A percentile compares a stretch with the other conserved stretches of the same genome.
Evolutionary conservation across 2,797 vertebrate species (phyloP).

Genomic region (Anableps anableps): DNA sequence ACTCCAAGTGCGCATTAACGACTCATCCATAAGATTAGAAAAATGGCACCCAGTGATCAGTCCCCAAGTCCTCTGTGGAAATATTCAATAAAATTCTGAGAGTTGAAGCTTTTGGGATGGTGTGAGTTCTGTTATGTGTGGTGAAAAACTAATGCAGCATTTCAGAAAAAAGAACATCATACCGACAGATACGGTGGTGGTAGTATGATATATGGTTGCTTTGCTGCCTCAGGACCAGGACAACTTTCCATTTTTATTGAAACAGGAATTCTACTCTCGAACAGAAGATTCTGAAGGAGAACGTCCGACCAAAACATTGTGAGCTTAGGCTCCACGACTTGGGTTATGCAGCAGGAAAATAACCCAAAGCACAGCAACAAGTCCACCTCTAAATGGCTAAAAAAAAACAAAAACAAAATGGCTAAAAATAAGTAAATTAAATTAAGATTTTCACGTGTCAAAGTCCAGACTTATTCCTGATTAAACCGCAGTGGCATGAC

Average conservation of each 20-base stretch:
- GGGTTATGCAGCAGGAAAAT: too few species aligned
- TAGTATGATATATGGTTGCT: not conserved
- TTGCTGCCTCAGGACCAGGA: not conserved
- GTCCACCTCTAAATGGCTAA: too few species aligned
- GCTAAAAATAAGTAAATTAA: not conserved
- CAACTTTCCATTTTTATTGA: not conserved
- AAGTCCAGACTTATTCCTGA: not conserved
- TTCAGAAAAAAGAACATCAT: not conserved
- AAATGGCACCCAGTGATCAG: not conserved
- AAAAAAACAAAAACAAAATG: not conserved
- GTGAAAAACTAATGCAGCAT: not conserved
- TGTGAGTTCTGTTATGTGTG: not conserved
- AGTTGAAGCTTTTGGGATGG: not conserved
- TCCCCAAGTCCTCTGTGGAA: not conserved
- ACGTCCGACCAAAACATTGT: not conserved
- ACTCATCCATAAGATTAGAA: not conserved
- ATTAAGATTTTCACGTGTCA: not conserved
- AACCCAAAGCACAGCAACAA: too few species aligned
- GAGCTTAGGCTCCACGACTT: not conserved
- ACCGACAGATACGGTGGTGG: not conserved
- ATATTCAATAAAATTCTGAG: not conserved
- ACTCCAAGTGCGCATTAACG: too few species aligned
- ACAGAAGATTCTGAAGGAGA: not conserved
- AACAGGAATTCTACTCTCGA: not conserved
- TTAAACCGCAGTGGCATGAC: not conserved